Evolutionary conservation across 1,140 invertebrate genomes (phyloP).

Genomic region (Mya arenaria): DNA sequence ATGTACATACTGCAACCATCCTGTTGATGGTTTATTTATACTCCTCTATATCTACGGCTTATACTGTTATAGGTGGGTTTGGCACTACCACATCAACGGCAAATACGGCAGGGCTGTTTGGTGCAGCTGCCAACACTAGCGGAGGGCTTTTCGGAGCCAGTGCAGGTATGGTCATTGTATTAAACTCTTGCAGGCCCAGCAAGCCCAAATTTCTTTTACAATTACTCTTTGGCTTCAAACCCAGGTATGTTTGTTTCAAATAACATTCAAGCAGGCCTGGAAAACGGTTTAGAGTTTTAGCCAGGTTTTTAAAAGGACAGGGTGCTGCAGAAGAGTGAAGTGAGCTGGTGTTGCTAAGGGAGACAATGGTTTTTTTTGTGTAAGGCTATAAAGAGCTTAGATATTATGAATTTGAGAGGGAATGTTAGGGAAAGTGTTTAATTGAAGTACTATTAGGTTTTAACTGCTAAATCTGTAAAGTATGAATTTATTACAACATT

Average conservation of each 20-base stretch:
- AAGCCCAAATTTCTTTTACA: background rate
- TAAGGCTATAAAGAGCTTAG: too few species aligned
- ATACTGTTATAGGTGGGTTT: conserved; percentile 57
- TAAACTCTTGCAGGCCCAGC: background rate
- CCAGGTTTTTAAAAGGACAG: background rate
- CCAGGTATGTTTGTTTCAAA: too few species aligned
- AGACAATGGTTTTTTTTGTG: too few species aligned
- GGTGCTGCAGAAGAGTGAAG: background rate
- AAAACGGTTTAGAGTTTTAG: background rate
- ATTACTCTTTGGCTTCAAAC: background rate
- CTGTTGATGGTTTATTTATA: background rate
- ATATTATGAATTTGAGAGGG: too few species aligned
- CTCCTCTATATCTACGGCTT: background rate
- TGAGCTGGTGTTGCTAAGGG: background rate
- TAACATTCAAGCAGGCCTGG: background rate
- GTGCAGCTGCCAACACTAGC: conserved; percentile 28
- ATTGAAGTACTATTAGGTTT: too few species aligned
- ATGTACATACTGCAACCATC: background rate
- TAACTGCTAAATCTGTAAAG: too few species aligned
- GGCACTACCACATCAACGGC: conserved; percentile 58
- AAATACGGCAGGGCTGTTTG: conserved; percentile 53
- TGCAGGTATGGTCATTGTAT: conserved; percentile 38
- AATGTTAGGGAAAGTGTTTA: too few species aligned
- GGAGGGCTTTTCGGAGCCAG: conserved; percentile 29
- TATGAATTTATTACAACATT: too few species aligned